Evolutionary conservation across 2,113 vertebrate genomes (phyloP).

Genomic region (Actenoides hombroni): DNA sequence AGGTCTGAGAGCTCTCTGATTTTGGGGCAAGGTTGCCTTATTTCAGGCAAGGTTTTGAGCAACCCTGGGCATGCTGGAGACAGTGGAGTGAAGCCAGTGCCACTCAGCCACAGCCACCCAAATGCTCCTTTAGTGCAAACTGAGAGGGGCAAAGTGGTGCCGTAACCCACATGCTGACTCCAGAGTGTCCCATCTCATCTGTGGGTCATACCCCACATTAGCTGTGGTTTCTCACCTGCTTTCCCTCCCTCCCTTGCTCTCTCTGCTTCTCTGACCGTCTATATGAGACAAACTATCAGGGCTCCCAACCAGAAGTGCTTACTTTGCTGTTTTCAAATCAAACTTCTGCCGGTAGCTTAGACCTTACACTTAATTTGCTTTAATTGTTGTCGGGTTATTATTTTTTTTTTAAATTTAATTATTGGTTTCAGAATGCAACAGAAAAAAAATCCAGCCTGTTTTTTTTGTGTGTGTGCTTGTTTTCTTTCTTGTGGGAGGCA

Average conservation of each 20-base stretch:
- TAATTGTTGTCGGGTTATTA: slow-evolving; percentile 27
- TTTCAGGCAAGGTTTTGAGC: background rate
- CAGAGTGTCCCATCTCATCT: background rate
- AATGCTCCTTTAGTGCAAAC: background rate
- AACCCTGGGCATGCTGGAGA: background rate
- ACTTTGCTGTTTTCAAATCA: slow-evolving; percentile 36
- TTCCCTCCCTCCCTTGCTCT: background rate
- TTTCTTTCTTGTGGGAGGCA: background rate
- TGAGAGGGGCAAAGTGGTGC: background rate
- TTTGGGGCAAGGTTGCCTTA: background rate
- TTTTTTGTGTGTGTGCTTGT: accelerated
- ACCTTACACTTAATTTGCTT: slow-evolving; percentile 32
- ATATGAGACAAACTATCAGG: background rate
- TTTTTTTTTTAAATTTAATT: slow-evolving; percentile 16
- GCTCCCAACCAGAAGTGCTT: slow-evolving; percentile 25
- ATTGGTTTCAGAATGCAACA: slow-evolving; percentile 3
- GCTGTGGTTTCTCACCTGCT: accelerated
- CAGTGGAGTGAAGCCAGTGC: background rate
- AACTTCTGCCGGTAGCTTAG: background rate
- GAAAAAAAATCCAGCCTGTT: background rate
- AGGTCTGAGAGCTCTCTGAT: background rate
- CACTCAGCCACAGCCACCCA: background rate
- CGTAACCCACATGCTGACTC: background rate
- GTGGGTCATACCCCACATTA: accelerated
- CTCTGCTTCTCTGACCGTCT: background rate